Conservation (phyloP, 2,113 vertebrate species). For the Phalacrocorax brasilianus region DNA sequence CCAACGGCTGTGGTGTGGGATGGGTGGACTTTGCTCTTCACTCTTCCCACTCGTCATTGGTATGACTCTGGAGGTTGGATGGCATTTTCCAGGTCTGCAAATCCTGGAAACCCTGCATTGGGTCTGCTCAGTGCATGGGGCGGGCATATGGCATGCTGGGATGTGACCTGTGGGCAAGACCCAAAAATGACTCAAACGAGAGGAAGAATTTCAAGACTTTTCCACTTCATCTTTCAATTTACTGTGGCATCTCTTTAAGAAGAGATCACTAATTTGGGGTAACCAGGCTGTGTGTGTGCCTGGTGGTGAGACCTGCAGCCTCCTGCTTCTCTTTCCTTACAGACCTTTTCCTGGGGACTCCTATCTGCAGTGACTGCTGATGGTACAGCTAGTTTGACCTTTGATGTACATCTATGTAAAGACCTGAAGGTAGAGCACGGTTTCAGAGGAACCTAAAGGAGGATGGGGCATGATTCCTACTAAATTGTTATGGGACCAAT, state of each 20-base stretch:
- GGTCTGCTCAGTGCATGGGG: background rate
- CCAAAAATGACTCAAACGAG: background rate
- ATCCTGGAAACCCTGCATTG: fast-evolving
- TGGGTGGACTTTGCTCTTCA: background rate
- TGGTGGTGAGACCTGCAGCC: background rate
- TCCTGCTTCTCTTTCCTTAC: background rate
- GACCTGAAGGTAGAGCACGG: background rate
- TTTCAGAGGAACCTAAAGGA: background rate
- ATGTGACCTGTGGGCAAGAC: background rate
- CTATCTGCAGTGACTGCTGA: background rate
- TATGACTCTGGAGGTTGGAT: background rate
- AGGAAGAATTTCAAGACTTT: background rate
- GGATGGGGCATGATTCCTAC: background rate
- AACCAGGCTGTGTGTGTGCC: background rate
- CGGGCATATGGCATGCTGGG: background rate
- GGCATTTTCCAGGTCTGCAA: background rate
- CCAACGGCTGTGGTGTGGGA: background rate
- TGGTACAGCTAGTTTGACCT: background rate
- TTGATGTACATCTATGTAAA: background rate
- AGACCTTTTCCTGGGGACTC: background rate
- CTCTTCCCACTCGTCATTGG: fast-evolving
- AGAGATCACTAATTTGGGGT: background rate
- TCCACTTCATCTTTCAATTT: background rate
- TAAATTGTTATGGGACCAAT: background rate
- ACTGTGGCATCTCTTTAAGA: background rate